Evolutionary conservation across 2,888 invertebrate species (phyloP).

Genomic region (Hyposoter dolosus): DNA sequence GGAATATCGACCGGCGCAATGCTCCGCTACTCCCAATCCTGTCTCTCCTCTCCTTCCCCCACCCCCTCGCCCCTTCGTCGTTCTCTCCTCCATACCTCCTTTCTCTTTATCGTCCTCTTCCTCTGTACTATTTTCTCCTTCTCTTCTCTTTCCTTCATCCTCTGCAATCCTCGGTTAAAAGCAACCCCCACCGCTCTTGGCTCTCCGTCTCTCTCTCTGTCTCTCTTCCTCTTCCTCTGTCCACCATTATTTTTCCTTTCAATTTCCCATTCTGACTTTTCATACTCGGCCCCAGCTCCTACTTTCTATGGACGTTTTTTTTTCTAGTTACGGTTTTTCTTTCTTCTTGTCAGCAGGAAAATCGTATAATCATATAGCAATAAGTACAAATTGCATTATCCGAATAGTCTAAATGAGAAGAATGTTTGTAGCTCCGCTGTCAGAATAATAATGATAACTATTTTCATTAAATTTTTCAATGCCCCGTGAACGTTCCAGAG

Average conservation of each 20-base stretch:
- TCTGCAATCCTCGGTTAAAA: slow-evolving; percentile 62
- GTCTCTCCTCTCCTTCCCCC: not conserved
- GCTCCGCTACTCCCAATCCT: slow-evolving; percentile 70
- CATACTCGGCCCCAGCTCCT: not conserved
- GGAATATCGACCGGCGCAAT: slow-evolving; percentile 78
- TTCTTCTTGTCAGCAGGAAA: not conserved
- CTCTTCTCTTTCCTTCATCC: slow-evolving; percentile 7
- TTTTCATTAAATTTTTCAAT: not conserved
- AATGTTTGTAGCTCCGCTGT: no score
- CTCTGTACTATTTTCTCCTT: not conserved
- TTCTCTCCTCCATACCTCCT: slow-evolving; percentile 64
- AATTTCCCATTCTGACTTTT: slow-evolving; percentile 20
- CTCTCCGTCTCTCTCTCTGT: slow-evolving; percentile 62
- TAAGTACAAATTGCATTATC: not conserved
- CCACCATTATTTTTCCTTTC: slow-evolving; percentile 30
- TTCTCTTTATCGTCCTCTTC: slow-evolving; percentile 9
- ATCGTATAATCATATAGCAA: not conserved
- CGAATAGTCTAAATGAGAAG: not conserved
- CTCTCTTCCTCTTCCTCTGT: slow-evolving; percentile 44
- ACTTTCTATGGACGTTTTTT: not conserved
- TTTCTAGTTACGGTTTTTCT: not conserved
- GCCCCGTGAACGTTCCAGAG: not conserved
- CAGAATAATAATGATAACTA: no score
- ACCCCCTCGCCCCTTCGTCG: not conserved
- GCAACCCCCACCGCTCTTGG: slow-evolving; percentile 33